Base-by-base conservation (phyloP, 2,113 vertebrate species). In the Centrocercus urophasianus region DNA sequence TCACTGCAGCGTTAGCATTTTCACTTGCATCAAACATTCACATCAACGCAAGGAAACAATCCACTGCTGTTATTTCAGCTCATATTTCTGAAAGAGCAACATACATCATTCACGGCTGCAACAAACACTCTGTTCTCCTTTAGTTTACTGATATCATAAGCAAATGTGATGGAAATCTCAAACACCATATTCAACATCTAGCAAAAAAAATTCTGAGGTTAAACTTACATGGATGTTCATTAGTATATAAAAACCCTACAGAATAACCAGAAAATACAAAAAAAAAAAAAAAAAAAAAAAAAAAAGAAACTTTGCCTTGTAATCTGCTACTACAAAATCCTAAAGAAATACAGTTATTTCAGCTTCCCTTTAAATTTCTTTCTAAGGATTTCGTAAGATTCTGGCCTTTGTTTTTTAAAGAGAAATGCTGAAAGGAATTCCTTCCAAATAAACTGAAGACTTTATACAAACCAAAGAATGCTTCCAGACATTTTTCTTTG, bases 261-360 rank as follows among this genome's bases (percentile, higher is more conserved):
- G 84, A 63, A 89, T 1, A 7, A 16, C 30, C 77, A 65, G 56
- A 71, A 89, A 82, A 92, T 13, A 65, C 82, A 65, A 50, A 66
- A 89, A 80, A 43, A 43, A 13, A 70, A 89, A 89, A 72, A 50
- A 56, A 87, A 83, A 92, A 14, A 79, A 89, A 67, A 80, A 83
- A 89, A 64, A 83, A 77, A 92, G 11, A 76, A 85, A 70, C 13
- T 65, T 25, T 3, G 6, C 13, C 78, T 52, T 50, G 28, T 43
- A 76, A 92, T 30, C 11, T 42, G 36, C 54, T 16, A 22, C 21
- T 45, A 77, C 52, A 73, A 93, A 85, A 70, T 11, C 59, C 50
- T 38, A 34, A 80, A 85, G 74, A 91, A 79, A 83, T 50, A 85
- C 34, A 21, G 82, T 61, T 47, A 77, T 81, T 72, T 61, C 42